phyloP scores from a whole-genome alignment of 2,888 invertebrate genomes.

The Stenurella melanura region DNA sequence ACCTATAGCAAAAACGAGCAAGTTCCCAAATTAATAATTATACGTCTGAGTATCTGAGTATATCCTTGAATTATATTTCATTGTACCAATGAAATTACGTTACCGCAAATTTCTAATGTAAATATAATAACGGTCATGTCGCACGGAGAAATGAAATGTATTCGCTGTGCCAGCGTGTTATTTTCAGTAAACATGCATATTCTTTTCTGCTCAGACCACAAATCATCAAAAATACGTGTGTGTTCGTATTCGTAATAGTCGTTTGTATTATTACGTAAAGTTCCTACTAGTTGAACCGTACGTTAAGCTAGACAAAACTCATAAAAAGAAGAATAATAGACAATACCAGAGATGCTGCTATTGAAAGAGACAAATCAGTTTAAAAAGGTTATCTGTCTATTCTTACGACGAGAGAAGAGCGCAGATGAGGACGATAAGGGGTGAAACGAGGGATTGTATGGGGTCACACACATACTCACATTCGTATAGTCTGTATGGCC shows the following conservation, averaged over 20 bases:
- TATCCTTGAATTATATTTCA: too few species aligned
- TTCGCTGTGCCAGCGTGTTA: too few species aligned
- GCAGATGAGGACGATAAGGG: constrained; percentile 62
- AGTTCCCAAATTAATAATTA: too few species aligned
- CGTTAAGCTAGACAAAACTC: constrained; percentile 53
- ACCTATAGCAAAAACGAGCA: too few species aligned
- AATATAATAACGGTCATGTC: too few species aligned
- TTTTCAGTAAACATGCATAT: neutral
- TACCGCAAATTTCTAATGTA: too few species aligned
- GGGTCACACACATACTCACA: constrained; percentile 55
- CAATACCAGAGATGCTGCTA: constrained; percentile 63
- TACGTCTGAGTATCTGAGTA: too few species aligned
- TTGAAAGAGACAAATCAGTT: constrained; percentile 67
- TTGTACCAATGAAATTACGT: too few species aligned
- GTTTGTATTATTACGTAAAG: neutral
- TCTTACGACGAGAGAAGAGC: constrained; percentile 57
- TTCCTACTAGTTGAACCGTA: constrained; percentile 20
- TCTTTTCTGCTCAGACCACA: neutral
- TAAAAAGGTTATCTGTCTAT: constrained; percentile 67
- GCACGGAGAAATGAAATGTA: too few species aligned
- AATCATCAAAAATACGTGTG: neutral
- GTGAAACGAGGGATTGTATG: constrained; percentile 54
- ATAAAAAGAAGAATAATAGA: constrained; percentile 57
- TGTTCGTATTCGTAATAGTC: neutral
- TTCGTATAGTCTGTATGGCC: constrained; percentile 25